Evolutionary conservation across 2,888 invertebrate genomes (phyloP), one percentile per base, ranked within the genome.

Genomic region (Mythimna vitellina): DNA sequence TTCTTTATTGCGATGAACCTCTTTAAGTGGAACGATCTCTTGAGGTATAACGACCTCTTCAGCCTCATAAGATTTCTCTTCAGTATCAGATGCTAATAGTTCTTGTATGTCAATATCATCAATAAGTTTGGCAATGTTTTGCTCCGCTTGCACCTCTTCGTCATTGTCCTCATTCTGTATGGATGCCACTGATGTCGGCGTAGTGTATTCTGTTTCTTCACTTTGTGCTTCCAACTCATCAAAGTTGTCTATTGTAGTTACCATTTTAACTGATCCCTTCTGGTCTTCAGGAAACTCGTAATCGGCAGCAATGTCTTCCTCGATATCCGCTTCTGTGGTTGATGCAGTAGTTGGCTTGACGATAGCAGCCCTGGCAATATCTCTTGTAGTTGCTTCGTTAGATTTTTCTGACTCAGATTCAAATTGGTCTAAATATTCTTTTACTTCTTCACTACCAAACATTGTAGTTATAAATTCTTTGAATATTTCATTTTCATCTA

Each of bases 381-480:
- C 25, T 0, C 4, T 66, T 62, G 49, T 20, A 60, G 70, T 60
- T 22, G 38, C 32, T 56, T 51, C 61, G n/a, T 32, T 38, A 32
- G 20, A 7, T 25, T 20, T 46, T 1, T 73, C 61, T 49, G n/a
- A 22, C 3, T 75, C 69, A 54, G 65, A 29, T 58, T 60, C 70
- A 32, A 66, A 61, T 62, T 73, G 54, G 35, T 84, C 82, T 54
- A 76, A 66, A 66, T 83, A 84, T 49, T 88, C 84, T 38, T 83
- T 76, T 6, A 86, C 80, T 74, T 93, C 92, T 25, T 90, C 84
- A 42, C 88, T 89, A n/a, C 78, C 82, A 68, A 93, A 92, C 87
- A 93, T 89, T 0, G 91, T 90, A 46, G 72, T 63, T 17, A 93
- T 68, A 71, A 93, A 92, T 46, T 92, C 89, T 73, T 89, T 87